Evolutionary conservation across 92 coral and sea anemone genomes (phyloP).

Genomic region (Isaurus tuberculatus): DNA sequence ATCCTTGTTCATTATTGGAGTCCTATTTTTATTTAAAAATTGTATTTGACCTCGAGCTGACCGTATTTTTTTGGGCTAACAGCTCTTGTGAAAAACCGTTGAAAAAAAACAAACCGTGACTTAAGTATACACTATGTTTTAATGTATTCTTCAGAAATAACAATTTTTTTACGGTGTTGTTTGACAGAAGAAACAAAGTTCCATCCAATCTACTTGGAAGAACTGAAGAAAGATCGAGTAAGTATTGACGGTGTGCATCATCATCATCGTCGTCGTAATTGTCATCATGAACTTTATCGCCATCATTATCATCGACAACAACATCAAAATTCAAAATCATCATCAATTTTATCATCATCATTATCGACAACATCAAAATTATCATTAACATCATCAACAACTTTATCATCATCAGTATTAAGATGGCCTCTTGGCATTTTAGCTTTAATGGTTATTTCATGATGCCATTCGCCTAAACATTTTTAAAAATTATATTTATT

Average conservation of each 20-base stretch:
- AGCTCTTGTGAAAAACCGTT: not conserved
- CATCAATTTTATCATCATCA: not conserved
- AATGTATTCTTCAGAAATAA: not conserved
- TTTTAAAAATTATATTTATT: no score
- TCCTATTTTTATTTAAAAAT: no score
- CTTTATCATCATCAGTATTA: not conserved
- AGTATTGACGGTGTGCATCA: not conserved
- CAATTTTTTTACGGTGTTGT: not conserved
- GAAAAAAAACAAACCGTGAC: not conserved
- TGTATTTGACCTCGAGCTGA: no score
- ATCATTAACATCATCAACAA: not conserved
- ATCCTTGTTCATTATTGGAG: no score
- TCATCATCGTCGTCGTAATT: not conserved
- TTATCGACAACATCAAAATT: not conserved
- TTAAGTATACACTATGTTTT: not conserved
- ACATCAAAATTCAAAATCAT: not conserved
- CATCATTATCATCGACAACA: not conserved
- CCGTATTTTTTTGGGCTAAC: no score
- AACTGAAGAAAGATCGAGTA: constrained; percentile 93
- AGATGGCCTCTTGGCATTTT: no score
- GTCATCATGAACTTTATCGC: not conserved
- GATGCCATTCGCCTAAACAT: no score
- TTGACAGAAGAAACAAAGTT: constrained; percentile 80
- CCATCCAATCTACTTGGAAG: constrained; percentile 81
- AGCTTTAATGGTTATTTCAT: no score